Evolutionary conservation across 2,797 vertebrate species (phyloP), one percentile per base, ranked within the genome.

Genomic region (Leptodactylus fallax): DNA sequence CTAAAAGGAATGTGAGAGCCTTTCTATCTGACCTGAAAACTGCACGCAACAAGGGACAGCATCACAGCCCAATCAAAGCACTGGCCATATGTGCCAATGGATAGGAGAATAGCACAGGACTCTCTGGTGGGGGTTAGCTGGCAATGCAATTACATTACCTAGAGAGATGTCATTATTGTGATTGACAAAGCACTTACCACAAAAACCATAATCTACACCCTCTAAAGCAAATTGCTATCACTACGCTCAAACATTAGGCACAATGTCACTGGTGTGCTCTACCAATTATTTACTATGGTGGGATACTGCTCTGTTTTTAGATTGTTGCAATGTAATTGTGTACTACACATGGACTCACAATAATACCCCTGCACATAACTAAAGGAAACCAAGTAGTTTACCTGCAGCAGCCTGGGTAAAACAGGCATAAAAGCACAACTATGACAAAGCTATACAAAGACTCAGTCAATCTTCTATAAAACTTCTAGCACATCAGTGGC

Each of bases 11-110:
- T 27, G 67, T n/a, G 84, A 86, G 61, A 55, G 63, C 51, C 67
- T 67, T 49, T 53, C 49, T 78, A 51, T 51, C 27, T 76, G 87
- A 85, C 83, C 87, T 82, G 79, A 82, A 89, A 89, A 82, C 81
- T 79, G 76, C 87, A 85, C 36, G 82, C 81, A 88, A 53, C 53
- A 88, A 71, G 45, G 87, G 63, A 56, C 51, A 84, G 6, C 19
- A n/a, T 16, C 19, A 65, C 60, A 27, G 69, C 10, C 56, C 58
- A 82, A 21, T 53, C 58, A 65, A 55, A 67, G 51, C 47, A 60
- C 11, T 7, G 6, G 63, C 45, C 36, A 51, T 19, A 56, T 81
- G 56, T 7, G 79, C 79, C 78, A 58, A 58, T 36, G 36, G 58
- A n/a, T 4, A 81, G 27, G 60, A 63, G 7, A 14, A 80, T 6